Base-by-base conservation (phyloP, 2,888 invertebrate genomes). In the Acrocyrtus sp. region DNA sequence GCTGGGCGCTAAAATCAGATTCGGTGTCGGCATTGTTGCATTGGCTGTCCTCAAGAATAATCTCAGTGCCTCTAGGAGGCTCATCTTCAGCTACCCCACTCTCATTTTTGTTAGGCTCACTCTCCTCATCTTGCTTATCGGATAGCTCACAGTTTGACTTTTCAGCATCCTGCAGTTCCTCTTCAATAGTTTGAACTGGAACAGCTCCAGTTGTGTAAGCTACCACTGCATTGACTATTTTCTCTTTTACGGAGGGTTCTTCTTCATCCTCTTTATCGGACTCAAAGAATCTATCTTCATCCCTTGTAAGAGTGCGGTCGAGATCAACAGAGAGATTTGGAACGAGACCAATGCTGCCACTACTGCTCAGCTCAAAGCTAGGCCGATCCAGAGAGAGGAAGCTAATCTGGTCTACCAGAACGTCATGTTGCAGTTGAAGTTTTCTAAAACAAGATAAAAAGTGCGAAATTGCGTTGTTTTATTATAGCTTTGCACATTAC, bases 331-430 rank as follows among this genome's bases (percentile, higher is more conserved):
- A 62, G 29, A 70, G 62, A 62, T 62, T 62, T 50, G 69, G 69
- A 56, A 70, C 69, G n/a, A 56, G 29, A 29, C 56, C 69, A 62
- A 56, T 43, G 53, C 62, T 62, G 15, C 22, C 24, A 34, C 62
- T 51, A 26, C 29, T 39, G 26, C 60, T 60, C 1, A 61, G 48
- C 24, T 75, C 75, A 19, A 67, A 29, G 58, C 69, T 78, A 48
- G 77, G 76, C 21, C 77, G 77, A 22, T 81, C 81, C 21, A 81
- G 67, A 2, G 81, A 78, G 22, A 80, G 66, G 21, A 80, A 78
- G 65, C 79, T 81, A 22, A 80, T 81, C 62, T 81, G 79, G 21
- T 81, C 81, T 50, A 80, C 67, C 3, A 81, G 58, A n/a, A 80
- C 68, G 51, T 80, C 81, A 65, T 81, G 76, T 61, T 78, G 77